A percentile compares a stretch with the other conserved stretches of the same genome.
Evolutionary conservation across 1,140 invertebrate genomes (phyloP).

Genomic region (Diachasma alloeum): DNA sequence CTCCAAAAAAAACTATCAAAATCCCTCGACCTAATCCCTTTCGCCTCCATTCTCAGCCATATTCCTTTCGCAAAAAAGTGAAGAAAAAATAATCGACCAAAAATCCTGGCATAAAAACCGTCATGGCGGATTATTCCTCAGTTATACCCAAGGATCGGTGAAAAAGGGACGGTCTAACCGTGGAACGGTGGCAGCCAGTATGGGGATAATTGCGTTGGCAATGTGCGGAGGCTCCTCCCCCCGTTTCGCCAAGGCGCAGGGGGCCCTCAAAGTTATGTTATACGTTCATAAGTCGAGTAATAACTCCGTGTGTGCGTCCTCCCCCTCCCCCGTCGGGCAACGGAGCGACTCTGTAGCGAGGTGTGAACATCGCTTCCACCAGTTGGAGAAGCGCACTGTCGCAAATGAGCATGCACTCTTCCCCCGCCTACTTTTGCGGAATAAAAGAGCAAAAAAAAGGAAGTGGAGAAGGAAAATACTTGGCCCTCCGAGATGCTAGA

Average conservation of each 20-base stretch:
- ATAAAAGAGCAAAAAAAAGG: not conserved
- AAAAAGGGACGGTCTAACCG: constrained; percentile 31
- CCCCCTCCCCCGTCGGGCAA: constrained; percentile 20
- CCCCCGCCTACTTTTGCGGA: not conserved
- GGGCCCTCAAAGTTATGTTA: constrained; percentile 3
- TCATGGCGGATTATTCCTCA: not conserved
- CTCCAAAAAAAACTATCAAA: too few species aligned
- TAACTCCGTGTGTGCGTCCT: constrained; percentile 7
- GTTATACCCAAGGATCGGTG: not conserved
- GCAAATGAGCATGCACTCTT: not conserved
- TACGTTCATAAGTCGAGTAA: constrained; percentile 6
- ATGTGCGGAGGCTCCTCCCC: constrained; percentile 53
- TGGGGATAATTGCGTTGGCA: constrained; percentile 55
- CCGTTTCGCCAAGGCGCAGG: constrained; percentile 41
- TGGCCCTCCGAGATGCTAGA: not conserved
- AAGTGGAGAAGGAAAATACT: not conserved
- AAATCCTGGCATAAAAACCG: not conserved
- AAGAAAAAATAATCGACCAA: not conserved
- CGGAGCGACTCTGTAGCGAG: constrained; percentile 17
- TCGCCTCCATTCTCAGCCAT: not conserved
- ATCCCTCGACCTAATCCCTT: too few species aligned
- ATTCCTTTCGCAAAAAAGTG: not conserved
- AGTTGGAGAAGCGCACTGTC: constrained; percentile 16
- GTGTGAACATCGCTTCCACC: constrained; percentile 32
- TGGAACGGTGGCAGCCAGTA: constrained; percentile 44